Percentiles rank a stretch among this genome's conserved stretches.
Conservation (phyloP, 2,113 vertebrate genomes). For the Nesoenas mayeri region DNA sequence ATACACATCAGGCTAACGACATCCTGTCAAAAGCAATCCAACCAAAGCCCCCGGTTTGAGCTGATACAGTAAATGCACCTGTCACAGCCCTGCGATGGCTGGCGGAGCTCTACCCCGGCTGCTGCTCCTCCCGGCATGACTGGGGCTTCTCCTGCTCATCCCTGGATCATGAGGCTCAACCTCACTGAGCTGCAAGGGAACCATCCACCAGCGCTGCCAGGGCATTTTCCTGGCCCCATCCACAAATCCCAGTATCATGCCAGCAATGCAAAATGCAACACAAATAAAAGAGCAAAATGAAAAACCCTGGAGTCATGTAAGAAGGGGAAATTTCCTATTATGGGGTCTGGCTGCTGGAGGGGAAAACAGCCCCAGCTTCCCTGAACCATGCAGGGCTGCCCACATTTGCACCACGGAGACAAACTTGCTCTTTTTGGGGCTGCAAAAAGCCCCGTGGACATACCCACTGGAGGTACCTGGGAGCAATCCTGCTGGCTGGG, state of each 20-base stretch:
- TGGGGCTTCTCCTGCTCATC: not conserved
- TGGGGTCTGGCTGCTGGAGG: not conserved
- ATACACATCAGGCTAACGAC: not conserved
- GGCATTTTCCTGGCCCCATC: not conserved
- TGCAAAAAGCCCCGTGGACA: not conserved
- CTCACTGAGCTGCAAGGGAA: accelerated
- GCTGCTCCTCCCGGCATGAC: not conserved
- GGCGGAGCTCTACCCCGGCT: not conserved
- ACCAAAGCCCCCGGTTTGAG: not conserved
- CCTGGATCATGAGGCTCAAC: not conserved
- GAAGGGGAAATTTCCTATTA: not conserved
- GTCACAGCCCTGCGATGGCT: not conserved
- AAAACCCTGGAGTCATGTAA: not conserved
- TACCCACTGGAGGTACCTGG: not conserved
- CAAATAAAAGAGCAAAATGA: not conserved
- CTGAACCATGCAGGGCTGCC: not conserved
- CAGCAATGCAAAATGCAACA: not conserved
- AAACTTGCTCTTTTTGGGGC: not conserved
- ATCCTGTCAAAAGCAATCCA: slow-evolving; percentile 26
- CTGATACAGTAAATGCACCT: not conserved
- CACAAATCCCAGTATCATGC: accelerated
- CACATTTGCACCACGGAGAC: not conserved
- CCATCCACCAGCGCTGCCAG: accelerated
- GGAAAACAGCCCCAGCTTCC: not conserved
- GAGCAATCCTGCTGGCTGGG: not conserved